Evolutionary conservation across 2,113 vertebrate species (phyloP), one percentile per base, ranked within the genome.

Genomic region (Sardina pilchardus): DNA sequence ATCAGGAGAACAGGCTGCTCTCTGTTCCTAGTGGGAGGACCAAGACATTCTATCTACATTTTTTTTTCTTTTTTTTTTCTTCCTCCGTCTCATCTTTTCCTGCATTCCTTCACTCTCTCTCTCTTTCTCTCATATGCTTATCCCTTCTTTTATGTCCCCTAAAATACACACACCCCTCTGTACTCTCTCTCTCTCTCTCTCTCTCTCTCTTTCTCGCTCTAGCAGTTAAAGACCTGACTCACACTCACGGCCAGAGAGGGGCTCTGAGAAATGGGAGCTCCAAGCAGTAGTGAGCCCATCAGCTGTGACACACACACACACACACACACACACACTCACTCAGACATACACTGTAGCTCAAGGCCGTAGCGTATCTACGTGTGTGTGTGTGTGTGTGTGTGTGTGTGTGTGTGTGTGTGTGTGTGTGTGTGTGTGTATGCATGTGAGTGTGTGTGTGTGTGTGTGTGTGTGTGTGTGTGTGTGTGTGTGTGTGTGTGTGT

Each of bases 1-100:
- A 24, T 47, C 85, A 80, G 86, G 44, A 88, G 82, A 50, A 75
- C 86, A 86, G n/a, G 30, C 48, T 75, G 83, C 83, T 84, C 39
- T 81, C 78, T 85, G 84, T 81, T 53, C 59, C 85, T 75, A 53
- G 83, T 75, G 30, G 82, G 50, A 86, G 50, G 87, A 85, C 45
- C 47, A 78, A 89, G 56, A 87, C 82, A 78, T 63, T 47, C 47
- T 42, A 59, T 85, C 56, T 63, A 36, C 48, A 83, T 56, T 87
- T 59, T 43, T 59, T 43, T 84, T 67, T 21, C 59, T 4, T 67
- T 30, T 26, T 67, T 9, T 30, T 30, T 42, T 89, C 84, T 80
- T 43, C 47, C 59, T 82, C 71, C 78, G 59, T 63, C 45, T 85
- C 71, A 78, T 85, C 82, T 84, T 34, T 82, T 36, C 5, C 59